Percentiles rank a stretch among this genome's conserved stretches.
phyloP scores from a whole-genome alignment of 2,113 vertebrate genomes.

The Lepisosteus oculatus region DNA sequence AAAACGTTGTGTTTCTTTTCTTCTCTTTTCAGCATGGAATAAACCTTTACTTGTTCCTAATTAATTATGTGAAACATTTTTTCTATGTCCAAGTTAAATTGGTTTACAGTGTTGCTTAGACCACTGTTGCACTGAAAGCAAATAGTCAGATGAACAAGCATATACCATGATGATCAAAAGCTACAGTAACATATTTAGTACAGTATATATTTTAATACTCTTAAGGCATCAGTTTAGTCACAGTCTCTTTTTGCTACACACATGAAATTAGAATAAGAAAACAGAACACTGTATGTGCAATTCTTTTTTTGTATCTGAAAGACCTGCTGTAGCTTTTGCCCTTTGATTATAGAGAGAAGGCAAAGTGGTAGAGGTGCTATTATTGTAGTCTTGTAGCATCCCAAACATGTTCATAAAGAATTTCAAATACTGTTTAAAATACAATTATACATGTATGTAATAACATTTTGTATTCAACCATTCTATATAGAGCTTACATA shows the following conservation, averaged over 20 bases:
- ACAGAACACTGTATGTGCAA: too few relatives aligned
- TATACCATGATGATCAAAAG: neutral
- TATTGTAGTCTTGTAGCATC: neutral
- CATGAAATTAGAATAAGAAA: too few relatives aligned
- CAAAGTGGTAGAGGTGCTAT: neutral
- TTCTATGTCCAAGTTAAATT: neutral
- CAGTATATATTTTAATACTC: neutral
- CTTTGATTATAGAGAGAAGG: neutral
- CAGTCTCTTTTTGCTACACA: too few relatives aligned
- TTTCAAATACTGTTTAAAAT: neutral
- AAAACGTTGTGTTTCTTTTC: too few relatives aligned
- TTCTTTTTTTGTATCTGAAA: too few relatives aligned
- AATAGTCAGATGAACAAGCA: conserved; percentile 11
- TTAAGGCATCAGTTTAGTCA: neutral
- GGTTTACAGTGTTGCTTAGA: conserved; percentile 32
- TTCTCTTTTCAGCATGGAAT: too few relatives aligned
- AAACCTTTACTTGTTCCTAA: too few relatives aligned
- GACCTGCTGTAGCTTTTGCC: neutral
- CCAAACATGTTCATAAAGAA: neutral
- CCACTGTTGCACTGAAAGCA: conserved; percentile 57
- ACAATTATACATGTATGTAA: too few relatives aligned
- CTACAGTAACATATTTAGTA: neutral
- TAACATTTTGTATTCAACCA: too few relatives aligned
- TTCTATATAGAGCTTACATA: too few relatives aligned
- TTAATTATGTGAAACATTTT: too few relatives aligned